Evolutionary conservation across 2,888 invertebrate species (phyloP).

Genomic region (Agonopterix arenella): DNA sequence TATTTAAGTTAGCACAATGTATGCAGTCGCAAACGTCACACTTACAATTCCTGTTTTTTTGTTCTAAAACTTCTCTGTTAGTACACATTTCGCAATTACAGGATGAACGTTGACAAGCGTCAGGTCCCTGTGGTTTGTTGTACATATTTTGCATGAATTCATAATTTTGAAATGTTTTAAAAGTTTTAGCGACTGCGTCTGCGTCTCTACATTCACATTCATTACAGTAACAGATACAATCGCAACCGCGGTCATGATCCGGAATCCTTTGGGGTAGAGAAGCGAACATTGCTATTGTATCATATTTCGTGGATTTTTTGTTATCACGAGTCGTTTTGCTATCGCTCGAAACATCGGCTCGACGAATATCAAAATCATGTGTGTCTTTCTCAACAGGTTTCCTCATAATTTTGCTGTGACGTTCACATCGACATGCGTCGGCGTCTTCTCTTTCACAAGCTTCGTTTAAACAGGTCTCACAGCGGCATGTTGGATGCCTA

Average conservation of each 20-base stretch:
- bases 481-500: constrained; percentile 30
- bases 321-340: constrained; percentile 6
- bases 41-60: constrained; percentile 12
- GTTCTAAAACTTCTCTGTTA: neutral
- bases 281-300: constrained; percentile 33
- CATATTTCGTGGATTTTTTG: constrained; percentile 7
- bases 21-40: constrained; percentile 26
- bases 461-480: constrained; percentile 34
- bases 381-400: constrained; percentile 35
- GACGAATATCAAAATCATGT: constrained; percentile 39
- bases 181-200: no score
- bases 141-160: neutral
- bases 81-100: constrained; percentile 26
- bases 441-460: constrained; percentile 28
- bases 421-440: constrained; percentile 35
- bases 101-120: constrained; percentile 19
- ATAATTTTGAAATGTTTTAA: neutral
- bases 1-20: constrained; percentile 15
- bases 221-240: constrained; percentile 37
- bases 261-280: constrained; percentile 15
- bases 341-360: constrained; percentile 15
- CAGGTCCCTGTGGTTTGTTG: constrained; percentile 9
- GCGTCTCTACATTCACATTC: constrained; percentile 25
- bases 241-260: constrained; percentile 13
- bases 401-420: constrained; percentile 25